Evolutionary conservation across 2,113 vertebrate species (phyloP), one percentile per base, ranked within the genome.

Genomic region (Passer domesticus): DNA sequence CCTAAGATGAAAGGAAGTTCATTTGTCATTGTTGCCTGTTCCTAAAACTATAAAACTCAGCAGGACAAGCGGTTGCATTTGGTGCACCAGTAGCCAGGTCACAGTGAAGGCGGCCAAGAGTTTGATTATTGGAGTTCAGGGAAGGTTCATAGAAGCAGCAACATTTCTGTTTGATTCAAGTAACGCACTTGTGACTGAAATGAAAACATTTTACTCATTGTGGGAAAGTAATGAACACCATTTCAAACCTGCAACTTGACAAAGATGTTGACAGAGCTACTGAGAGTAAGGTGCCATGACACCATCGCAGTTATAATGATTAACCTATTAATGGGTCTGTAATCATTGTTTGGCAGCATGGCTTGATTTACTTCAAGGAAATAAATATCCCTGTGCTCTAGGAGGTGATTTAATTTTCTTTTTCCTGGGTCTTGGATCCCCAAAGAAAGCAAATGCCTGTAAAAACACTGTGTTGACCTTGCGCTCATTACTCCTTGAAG

Each of bases 151-250:
- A 66, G 98, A 98, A 97, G 97, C 95, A 98, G 97, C 93, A 92
- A 89, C 94, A 67, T 97, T 98, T 98, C 98, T 95, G 96, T 94
- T 97, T 98, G 97, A 98, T 98, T 98, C 97, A 96, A 97, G 93
- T 89, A 96, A 94, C 95, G 96, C 98, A 96, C 97, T 70, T 59
- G 98, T 98, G 98, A 97, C 97, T 83, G 96, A 98, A 98, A 98
- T 98, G 62, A 98, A 98, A 98, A 98, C 98, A 98, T 98, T 98
- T 98, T 97, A 96, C 96, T 98, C 98, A 93, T 98, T 98, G 98
- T 98, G 98, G 92, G 98, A 98, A 99, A 98, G 98, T 98, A 98
- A 98, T 98, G 98, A 98, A 96, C 97, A 98, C 97, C 92, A 95
- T 98, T 98, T 98, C 98, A 98, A 98, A 98, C 98, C 98, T 52